Percentiles rank a stretch among this genome's conserved stretches.
Evolutionary conservation across 1,140 invertebrate species (phyloP).

Genomic region (Hyles vespertilio): DNA sequence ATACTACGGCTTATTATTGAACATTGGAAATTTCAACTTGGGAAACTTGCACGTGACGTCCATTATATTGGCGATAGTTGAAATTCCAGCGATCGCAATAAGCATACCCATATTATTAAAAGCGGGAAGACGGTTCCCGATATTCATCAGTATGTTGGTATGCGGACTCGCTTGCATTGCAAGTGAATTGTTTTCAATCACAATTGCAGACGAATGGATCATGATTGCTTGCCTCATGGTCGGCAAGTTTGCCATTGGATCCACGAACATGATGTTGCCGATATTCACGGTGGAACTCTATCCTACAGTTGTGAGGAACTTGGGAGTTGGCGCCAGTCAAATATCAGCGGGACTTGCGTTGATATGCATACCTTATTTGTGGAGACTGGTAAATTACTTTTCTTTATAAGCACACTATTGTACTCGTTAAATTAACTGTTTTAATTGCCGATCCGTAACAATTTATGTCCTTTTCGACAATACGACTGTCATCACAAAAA

Average conservation of each 20-base stretch:
- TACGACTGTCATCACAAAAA: too few relatives aligned
- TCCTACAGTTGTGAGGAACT: constrained; percentile 83
- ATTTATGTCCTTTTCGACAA: too few relatives aligned
- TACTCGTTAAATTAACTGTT: too few relatives aligned
- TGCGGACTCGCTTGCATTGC: constrained; percentile 80
- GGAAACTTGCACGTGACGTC: constrained; percentile 83
- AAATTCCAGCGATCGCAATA: constrained; percentile 83
- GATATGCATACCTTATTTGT: constrained; percentile 84
- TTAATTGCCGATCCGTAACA: too few relatives aligned
- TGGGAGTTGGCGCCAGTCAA: constrained; percentile 84
- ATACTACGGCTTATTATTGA: constrained; percentile 84
- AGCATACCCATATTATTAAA: constrained; percentile 83
- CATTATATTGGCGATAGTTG: constrained; percentile 81
- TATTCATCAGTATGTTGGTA: constrained; percentile 79
- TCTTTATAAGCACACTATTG: neutral
- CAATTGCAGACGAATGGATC: constrained; percentile 73
- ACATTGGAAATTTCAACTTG: constrained; percentile 82
- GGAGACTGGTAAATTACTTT: constrained; percentile 78
- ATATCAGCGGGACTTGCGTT: constrained; percentile 81
- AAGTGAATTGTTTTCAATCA: constrained; percentile 74
- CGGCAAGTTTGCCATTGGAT: constrained; percentile 82
- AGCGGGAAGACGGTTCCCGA: constrained; percentile 81
- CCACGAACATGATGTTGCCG: constrained; percentile 83
- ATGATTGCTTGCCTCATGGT: constrained; percentile 80
- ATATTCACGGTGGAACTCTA: constrained; percentile 85